A percentile compares a stretch with the other conserved stretches of the same genome.
Evolutionary conservation across 1,140 invertebrate genomes (phyloP).

Genomic region (Trachymyrmex cornetzi): DNA sequence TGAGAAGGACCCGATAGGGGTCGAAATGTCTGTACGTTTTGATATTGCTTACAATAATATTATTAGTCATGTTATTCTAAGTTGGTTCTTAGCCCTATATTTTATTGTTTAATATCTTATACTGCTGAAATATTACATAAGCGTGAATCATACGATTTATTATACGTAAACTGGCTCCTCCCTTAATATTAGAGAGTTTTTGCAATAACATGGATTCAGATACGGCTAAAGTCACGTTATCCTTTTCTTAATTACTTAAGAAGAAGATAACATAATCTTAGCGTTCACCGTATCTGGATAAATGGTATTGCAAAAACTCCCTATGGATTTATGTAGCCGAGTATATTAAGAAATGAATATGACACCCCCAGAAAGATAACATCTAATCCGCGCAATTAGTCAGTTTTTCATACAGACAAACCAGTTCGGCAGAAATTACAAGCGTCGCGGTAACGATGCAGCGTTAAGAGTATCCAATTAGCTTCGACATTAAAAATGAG

Average conservation of each 20-base stretch:
- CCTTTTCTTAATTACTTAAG: no score
- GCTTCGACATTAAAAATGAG: conserved; percentile 55
- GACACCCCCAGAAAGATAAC: conserved; percentile 2
- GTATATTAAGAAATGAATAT: conserved; percentile 66
- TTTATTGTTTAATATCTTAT: neutral
- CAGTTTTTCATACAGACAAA: conserved; percentile 32
- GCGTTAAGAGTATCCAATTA: conserved; percentile 44
- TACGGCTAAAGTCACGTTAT: no score
- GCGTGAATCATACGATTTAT: conserved; percentile 35
- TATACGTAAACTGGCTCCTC: conserved; percentile 15
- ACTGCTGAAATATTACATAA: conserved; percentile 14
- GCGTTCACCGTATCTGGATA: no score
- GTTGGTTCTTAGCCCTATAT: no score
- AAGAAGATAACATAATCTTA: no score
- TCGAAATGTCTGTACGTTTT: no score
- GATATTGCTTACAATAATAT: no score
- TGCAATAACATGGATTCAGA: no score
- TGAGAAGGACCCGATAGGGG: no score
- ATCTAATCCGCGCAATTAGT: conserved; percentile 6
- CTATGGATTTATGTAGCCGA: conserved; percentile 50
- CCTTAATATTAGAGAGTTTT: neutral
- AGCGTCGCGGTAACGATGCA: conserved; percentile 41
- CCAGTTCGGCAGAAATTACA: conserved; percentile 45
- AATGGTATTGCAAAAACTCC: no score
- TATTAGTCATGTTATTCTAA: no score